Conservation (phyloP, 2,888 invertebrate genomes). For the Lissocephala sabroskyi region DNA sequence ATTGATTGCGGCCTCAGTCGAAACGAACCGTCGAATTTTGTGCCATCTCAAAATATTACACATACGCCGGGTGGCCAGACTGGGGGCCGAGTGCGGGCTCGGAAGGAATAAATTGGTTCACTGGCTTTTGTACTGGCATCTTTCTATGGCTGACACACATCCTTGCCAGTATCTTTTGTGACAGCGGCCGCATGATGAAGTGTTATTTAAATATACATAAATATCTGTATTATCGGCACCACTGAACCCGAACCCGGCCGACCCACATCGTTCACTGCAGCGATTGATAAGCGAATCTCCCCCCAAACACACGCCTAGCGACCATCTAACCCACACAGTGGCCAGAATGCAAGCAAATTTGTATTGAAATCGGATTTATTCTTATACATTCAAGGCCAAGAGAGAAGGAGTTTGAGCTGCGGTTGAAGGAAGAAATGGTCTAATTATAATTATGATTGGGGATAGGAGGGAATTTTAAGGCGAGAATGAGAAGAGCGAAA, state of each 20-base stretch:
- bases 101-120: not conserved
- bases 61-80: slow-evolving; percentile 41
- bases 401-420: too few relatives aligned
- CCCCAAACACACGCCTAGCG: not conserved
- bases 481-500: too few relatives aligned
- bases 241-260: not conserved
- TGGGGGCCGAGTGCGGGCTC: not conserved
- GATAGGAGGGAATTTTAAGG: too few relatives aligned
- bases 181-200: slow-evolving; percentile 47
- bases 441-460: too few relatives aligned
- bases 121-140: not conserved
- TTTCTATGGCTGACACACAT: not conserved
- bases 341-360: too few relatives aligned
- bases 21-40: too few relatives aligned
- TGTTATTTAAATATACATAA: slow-evolving; percentile 62
- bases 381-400: too few relatives aligned
- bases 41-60: slow-evolving; percentile 58
- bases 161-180: not conserved
- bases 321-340: too few relatives aligned
- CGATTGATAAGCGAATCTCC: slow-evolving; percentile 56
- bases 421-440: too few relatives aligned
- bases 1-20: too few relatives aligned
- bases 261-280: slow-evolving; percentile 1
- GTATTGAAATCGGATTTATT: too few relatives aligned
- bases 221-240: slow-evolving; percentile 38